Percentiles rank a stretch among this genome's conserved stretches.
Conservation (phyloP, 2,113 vertebrate species). For the Bambusicola thoracicus region DNA sequence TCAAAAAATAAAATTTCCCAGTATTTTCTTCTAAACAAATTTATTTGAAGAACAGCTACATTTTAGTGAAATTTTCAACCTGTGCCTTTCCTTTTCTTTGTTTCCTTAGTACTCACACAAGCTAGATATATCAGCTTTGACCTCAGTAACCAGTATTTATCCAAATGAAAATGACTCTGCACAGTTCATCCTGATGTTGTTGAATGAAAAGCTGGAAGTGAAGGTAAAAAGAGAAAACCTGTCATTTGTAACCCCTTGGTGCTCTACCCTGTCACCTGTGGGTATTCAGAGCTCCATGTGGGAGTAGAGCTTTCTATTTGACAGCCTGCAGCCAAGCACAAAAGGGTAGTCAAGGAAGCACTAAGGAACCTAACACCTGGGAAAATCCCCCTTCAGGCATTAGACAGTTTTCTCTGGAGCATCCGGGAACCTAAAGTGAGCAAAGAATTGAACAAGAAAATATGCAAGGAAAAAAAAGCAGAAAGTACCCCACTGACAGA, state of each 20-base stretch:
- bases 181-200: conserved; percentile 67
- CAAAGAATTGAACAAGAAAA: neutral
- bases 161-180: conserved; percentile 42
- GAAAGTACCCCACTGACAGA: neutral
- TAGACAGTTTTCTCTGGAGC: neutral
- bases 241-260: neutral
- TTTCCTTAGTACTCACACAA: conserved; percentile 66
- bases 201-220: conserved; percentile 70
- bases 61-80: neutral
- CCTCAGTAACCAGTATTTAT: conserved; percentile 19
- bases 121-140: conserved; percentile 59
- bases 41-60: neutral
- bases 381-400: neutral
- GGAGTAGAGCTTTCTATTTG: neutral
- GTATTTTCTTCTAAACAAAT: neutral
- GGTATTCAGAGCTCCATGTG: neutral
- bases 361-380: neutral
- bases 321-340: neutral
- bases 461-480: neutral
- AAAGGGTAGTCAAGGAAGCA: neutral
- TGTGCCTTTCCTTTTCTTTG: neutral
- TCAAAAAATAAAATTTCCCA: neutral
- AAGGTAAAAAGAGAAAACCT: conserved; percentile 57
- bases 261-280: neutral
- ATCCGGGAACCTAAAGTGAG: neutral